A percentile compares a stretch with the other conserved stretches of the same genome.
Conservation (phyloP, 2,113 vertebrate genomes). For the Pandion haliaetus region DNA sequence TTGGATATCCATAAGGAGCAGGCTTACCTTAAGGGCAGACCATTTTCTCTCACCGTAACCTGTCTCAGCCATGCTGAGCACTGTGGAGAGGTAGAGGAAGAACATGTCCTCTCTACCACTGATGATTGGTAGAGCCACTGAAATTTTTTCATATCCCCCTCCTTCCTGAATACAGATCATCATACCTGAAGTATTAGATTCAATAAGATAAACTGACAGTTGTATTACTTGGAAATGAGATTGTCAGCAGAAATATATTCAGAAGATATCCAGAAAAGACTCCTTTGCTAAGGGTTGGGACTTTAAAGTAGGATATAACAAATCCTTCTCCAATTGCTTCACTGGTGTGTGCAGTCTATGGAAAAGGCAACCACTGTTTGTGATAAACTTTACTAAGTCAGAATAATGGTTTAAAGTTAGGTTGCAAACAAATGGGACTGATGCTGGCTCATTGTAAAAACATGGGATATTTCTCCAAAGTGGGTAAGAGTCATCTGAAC, state of each 20-base stretch:
- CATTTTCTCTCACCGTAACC: not conserved
- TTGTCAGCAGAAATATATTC: not conserved
- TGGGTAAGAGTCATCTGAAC: not conserved
- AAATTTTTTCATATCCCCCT: not conserved
- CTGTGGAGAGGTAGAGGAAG: not conserved
- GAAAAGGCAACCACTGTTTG: not conserved
- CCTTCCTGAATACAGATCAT: not conserved
- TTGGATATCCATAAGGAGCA: not conserved
- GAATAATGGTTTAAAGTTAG: not conserved
- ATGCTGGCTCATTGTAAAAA: not conserved
- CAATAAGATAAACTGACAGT: not conserved
- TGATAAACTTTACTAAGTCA: not conserved
- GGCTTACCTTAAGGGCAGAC: not conserved
- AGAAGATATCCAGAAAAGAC: not conserved
- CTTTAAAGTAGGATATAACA: not conserved
- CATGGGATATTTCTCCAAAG: not conserved
- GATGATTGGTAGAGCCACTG: not conserved
- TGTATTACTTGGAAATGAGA: not conserved
- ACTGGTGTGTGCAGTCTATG: not conserved
- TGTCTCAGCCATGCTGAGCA: not conserved
- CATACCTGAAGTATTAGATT: not conserved
- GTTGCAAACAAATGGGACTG: not conserved
- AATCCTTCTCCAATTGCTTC: not conserved
- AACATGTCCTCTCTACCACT: not conserved
- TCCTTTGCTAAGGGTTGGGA: not conserved